Evolutionary conservation across 2,888 invertebrate species (phyloP), one percentile per base, ranked within the genome.

Genomic region (Hipparchia sbordonii): DNA sequence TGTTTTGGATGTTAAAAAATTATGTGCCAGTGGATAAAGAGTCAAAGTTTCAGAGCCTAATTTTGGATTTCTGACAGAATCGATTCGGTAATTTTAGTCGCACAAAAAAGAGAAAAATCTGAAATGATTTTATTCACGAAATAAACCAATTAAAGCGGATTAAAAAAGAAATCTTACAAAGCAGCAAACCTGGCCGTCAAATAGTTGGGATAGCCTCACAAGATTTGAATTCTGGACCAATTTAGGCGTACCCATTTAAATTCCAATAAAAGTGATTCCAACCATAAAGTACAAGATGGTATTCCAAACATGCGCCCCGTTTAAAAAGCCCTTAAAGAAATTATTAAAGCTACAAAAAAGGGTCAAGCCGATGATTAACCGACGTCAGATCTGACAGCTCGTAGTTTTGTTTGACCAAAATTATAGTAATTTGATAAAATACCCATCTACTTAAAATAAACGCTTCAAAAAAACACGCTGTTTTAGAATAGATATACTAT

Each of bases 361-460:
- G 90, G 86, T 84, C 88, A 84, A 86, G 82, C 73, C 81, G 90
- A 92, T 93, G 93, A 93, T 93, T 89, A 91, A 93, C 91, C 85
- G 90, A 88, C 90, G 89, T 92, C 93, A 92, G 85, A 89, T 88
- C 84, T 90, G 93, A 93, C 93, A 92, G 93, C 84, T 89, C 87
- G 86, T 91, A 92, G 91, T 92, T 92, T 90, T 89, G 89, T 91
- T 89, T 88, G 87, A 85, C 87, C 86, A 83, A 90, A 93, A 93
- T 93, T 93, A 93, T 92, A 92, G 93, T 93, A 89, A 93, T 93
- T 92, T 92, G 85, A 90, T 89, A 88, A 89, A 92, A 92, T 86
- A 90, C 82, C 88, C 89, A 89, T 92, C 89, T 90, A 90, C 90
- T 92, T 92, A 89, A 86, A 88, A 89, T 87, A 88, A 92, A 90